Percentiles rank a stretch among this genome's conserved stretches.
These are phyloP conservation scores for Zaprionus obscuricornis DNA, from an alignment of 2,888 invertebrate species.

Conservation along the genomic window DNA sequence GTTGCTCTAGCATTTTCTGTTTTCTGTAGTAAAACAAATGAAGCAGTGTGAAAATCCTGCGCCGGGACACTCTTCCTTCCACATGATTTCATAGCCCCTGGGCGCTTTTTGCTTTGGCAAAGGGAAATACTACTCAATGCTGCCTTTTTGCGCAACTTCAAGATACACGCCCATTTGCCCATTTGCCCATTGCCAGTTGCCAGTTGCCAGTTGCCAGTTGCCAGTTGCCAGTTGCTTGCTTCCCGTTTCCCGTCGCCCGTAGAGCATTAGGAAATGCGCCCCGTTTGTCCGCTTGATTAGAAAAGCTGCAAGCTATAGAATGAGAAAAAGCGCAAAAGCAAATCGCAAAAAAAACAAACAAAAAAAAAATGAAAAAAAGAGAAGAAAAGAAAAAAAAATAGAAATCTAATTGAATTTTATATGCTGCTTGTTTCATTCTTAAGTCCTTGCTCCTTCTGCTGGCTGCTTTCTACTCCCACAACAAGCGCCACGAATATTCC, in stretches of 20 bases:
- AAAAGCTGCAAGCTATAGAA: slow-evolving; percentile 68
- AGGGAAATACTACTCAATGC: slow-evolving; percentile 16
- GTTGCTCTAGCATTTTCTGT: slow-evolving; percentile 5
- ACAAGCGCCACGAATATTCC: too few species aligned
- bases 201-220: too few species aligned
- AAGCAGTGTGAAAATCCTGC: slow-evolving; percentile 68
- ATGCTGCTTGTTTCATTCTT: slow-evolving; percentile 24
- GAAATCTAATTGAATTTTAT: slow-evolving; percentile 76
- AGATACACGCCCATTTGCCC: slow-evolving; percentile 32
- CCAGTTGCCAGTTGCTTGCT: too few species aligned
- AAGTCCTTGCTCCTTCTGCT: slow-evolving; percentile 9
- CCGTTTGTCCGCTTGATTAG: slow-evolving; percentile 69
- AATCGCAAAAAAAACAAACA: slow-evolving; percentile 2
- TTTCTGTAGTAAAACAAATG: slow-evolving; percentile 69
- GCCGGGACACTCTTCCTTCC: slow-evolving; percentile 51
- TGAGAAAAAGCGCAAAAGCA: slow-evolving; percentile 15
- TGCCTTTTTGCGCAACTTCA: slow-evolving; percentile 36
- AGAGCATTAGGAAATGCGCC: slow-evolving; percentile 47
- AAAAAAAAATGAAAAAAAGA: slow-evolving; percentile 11
- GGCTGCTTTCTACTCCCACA: neutral
- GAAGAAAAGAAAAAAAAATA: slow-evolving; percentile 33
- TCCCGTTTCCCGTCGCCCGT: neutral
- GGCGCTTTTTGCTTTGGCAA: slow-evolving; percentile 25
- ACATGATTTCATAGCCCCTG: slow-evolving; percentile 71
- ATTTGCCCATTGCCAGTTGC: too few species aligned